Conservation (phyloP, 2,888 invertebrate species). For the Troides aeacus region DNA sequence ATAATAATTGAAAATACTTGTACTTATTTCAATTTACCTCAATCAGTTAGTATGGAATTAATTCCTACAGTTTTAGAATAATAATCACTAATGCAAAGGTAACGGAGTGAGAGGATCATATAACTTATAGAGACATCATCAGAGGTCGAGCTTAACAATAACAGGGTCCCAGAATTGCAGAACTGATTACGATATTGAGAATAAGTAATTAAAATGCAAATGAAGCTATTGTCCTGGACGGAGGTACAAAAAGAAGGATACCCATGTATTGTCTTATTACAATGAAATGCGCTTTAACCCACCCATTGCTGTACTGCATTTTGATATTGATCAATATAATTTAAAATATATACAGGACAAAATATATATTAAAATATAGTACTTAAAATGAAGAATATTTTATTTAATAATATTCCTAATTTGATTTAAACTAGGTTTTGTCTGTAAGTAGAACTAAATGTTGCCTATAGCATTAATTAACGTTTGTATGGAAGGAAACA, state of each 20-base stretch:
- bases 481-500: too few relatives aligned
- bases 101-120: slow-evolving; percentile 8
- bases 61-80: too few relatives aligned
- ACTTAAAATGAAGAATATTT: too few relatives aligned
- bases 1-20: too few relatives aligned
- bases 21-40: too few relatives aligned
- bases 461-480: too few relatives aligned
- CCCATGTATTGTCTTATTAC: slow-evolving; percentile 35
- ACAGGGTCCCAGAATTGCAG: slow-evolving; percentile 38
- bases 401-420: too few relatives aligned
- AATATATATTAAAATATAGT: neutral
- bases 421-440: too few relatives aligned
- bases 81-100: neutral
- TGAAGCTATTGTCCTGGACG: slow-evolving; percentile 46
- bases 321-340: slow-evolving; percentile 25
- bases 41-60: too few relatives aligned
- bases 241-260: slow-evolving; percentile 33
- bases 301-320: slow-evolving; percentile 9
- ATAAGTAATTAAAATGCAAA: slow-evolving; percentile 68
- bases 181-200: slow-evolving; percentile 54
- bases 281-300: slow-evolving; percentile 32
- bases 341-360: neutral
- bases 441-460: too few relatives aligned
- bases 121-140: slow-evolving; percentile 21
- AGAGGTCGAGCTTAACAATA: slow-evolving; percentile 7